A percentile compares a stretch with the other conserved stretches of the same genome.
phyloP scores from a whole-genome alignment of 2,888 invertebrate species.

The Helicoverpa assulta region DNA sequence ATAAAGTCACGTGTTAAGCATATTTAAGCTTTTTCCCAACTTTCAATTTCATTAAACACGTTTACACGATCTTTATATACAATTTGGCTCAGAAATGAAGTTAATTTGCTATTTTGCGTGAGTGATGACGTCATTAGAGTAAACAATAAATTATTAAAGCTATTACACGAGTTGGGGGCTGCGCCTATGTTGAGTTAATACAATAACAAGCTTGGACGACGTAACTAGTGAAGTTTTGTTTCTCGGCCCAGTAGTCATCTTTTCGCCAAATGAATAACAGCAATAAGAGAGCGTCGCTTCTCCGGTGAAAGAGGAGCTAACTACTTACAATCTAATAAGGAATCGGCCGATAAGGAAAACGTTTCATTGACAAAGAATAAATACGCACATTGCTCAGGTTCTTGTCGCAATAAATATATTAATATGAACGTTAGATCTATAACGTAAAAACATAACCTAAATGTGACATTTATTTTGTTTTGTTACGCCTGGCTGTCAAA shows the following conservation, averaged over 20 bases:
- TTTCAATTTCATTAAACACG: slow-evolving; percentile 31
- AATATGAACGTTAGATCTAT: slow-evolving; percentile 59
- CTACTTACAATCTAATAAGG: slow-evolving; percentile 85
- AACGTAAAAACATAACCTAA: slow-evolving; percentile 58
- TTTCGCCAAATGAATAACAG: slow-evolving; percentile 85
- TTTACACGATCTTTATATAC: slow-evolving; percentile 38
- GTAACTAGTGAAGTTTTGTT: slow-evolving; percentile 83
- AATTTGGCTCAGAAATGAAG: slow-evolving; percentile 56
- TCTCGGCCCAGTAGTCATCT: slow-evolving; percentile 79
- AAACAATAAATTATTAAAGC: slow-evolving; percentile 61
- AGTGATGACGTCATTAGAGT: slow-evolving; percentile 61
- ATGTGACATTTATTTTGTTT: slow-evolving; percentile 47
- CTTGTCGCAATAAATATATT: slow-evolving; percentile 73
- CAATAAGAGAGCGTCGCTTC: slow-evolving; percentile 75
- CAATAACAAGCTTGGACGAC: slow-evolving; percentile 76
- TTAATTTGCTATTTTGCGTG: slow-evolving; percentile 57
- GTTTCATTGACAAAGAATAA: slow-evolving; percentile 85
- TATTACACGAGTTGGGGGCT: slow-evolving; percentile 45
- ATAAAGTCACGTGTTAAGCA: slow-evolving; percentile 20
- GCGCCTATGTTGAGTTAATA: slow-evolving; percentile 62
- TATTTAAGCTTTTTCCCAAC: slow-evolving; percentile 17
- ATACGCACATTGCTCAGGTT: slow-evolving; percentile 74
- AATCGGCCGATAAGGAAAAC: slow-evolving; percentile 85
- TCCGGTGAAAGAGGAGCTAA: slow-evolving; percentile 74
- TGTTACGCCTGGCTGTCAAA: slow-evolving; percentile 13